Evolutionary conservation across 53 echinoderm and acorn worm species (phyloP), one percentile per base, ranked within the genome.

Genomic region (Echinarachnius parma): DNA sequence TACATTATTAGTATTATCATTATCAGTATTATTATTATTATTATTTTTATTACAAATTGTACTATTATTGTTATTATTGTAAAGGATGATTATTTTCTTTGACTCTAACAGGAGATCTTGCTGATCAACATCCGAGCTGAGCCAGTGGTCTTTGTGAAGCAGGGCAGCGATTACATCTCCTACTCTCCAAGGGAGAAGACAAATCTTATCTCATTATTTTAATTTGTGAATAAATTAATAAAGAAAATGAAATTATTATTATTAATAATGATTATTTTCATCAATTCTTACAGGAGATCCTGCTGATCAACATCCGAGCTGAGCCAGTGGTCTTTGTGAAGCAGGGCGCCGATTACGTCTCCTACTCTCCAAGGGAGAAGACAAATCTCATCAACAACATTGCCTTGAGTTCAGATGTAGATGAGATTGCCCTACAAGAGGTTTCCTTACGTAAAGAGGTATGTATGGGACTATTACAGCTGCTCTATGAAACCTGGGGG

Each of bases 361-460:
- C 96, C 2, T 96, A 80, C 78, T 59, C 91, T 11, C 96, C 91
- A 1, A 64, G 96, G 32, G 53, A 66, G 53, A 61, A 50, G 34
- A 82, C 82, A 28, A 70, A 28, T 33, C 53, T 96, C 44, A 76
- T 69, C 3, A 79, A 84, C 50, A 96, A 96, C 68, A 77, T 88
- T 16, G 75, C 64, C 24, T 9, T 20, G n/a, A 4, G 3, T 7
- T 15, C 72, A 4, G 42, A 72, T 5, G 80, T 72, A 4, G 85
- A 84, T 36, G 77, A 76, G 20, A 77, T 93, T 9, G 80, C 76
- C 2, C 65, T 77, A 15, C 65, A 83, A n/a, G 96, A 96, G 44
- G 87, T 84, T 9, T 50, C 78, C 9, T 82, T 95, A 21, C 69
- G 85, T n/a, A 96, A 88, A 77, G 91, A 96, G 88, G 96, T 96